These are phyloP conservation scores for Caligus rogercresseyi DNA, from an alignment of 1,140 invertebrate genomes.

Conservation along the genomic window DNA sequence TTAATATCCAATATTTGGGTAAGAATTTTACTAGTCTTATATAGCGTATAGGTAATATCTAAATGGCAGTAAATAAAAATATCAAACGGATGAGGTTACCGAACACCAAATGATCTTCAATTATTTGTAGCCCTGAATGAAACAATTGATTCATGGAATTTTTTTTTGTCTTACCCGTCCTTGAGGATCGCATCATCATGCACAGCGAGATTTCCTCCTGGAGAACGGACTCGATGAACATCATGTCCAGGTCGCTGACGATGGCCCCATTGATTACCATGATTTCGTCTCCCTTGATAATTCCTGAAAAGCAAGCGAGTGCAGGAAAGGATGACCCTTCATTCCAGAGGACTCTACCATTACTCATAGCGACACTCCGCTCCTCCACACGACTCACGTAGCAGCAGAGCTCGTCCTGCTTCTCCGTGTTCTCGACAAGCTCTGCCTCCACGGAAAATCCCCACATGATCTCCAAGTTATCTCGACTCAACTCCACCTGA, in stretches of 20 bases:
- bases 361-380: constrained; percentile 80
- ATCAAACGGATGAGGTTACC: not conserved
- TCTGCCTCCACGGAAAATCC: constrained; percentile 93
- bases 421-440: constrained; percentile 80
- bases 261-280: constrained; percentile 96
- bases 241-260: constrained; percentile 95
- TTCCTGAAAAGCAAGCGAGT: constrained; percentile 43
- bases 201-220: constrained; percentile 87
- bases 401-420: constrained; percentile 88
- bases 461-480: constrained; percentile 82
- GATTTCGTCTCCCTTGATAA: constrained; percentile 92
- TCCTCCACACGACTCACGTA: constrained; percentile 88
- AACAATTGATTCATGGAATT: too few relatives aligned
- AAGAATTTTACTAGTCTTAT: too few relatives aligned
- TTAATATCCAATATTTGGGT: too few relatives aligned
- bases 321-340: not conserved
- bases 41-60: too few relatives aligned
- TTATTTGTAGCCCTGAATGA: too few relatives aligned
- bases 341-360: constrained; percentile 44
- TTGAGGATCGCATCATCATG: constrained; percentile 65
- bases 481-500: constrained; percentile 77
- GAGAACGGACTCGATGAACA: constrained; percentile 81
- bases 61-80: not conserved
- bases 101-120: too few relatives aligned
- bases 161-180: too few relatives aligned